Evolutionary conservation across 1,140 invertebrate species (phyloP), one percentile per base, ranked within the genome.

Genomic region (Aporrectodea caliginosa): DNA sequence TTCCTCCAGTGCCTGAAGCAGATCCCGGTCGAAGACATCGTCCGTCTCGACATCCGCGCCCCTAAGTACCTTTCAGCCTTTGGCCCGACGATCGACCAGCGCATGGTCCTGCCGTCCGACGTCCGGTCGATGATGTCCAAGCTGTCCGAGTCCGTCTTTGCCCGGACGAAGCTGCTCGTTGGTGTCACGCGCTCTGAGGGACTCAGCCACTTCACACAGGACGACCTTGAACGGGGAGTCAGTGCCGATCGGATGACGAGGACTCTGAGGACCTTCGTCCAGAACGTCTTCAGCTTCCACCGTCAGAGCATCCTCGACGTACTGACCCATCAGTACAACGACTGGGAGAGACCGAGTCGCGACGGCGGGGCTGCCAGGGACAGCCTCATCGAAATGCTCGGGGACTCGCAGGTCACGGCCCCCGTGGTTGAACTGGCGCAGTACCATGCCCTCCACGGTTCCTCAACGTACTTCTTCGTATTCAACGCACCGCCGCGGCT

Each of bases 241-340:
- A 33, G 33, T 6, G 29, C 35, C 27, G 75, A 76, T 22, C 33
- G 27, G 22, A 43, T 76, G 33, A 43, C 33, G 32, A 35, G 35
- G 33, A 76, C 43, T 31, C 92, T 98, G 83, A 91, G 96, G 82
- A 98, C 96, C 6, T 95, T 98, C 85, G 90, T 92, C 69, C 93
- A 95, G 31, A 94, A 95, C 87, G 93, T 96, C 86, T 92, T 93
- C 22, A 93, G 93, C 85, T 96, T 86, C 78, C 96, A 98, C 88
- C 91, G 97, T 81, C 96, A 95, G 84, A 96, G 99, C 88, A 98
- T 99, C 86, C 97, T 96, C 89, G 95, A 97, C 84, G 98, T 97
- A 68, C 93, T 97, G 31, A 93, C 98, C 82, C 98, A 98, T 88
- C 95, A 98, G 86, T 99, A 99, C 88, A 98, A 95, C 1, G 96